phyloP scores from a whole-genome alignment of 2,113 vertebrate genomes.

The Trachemys scripta region DNA sequence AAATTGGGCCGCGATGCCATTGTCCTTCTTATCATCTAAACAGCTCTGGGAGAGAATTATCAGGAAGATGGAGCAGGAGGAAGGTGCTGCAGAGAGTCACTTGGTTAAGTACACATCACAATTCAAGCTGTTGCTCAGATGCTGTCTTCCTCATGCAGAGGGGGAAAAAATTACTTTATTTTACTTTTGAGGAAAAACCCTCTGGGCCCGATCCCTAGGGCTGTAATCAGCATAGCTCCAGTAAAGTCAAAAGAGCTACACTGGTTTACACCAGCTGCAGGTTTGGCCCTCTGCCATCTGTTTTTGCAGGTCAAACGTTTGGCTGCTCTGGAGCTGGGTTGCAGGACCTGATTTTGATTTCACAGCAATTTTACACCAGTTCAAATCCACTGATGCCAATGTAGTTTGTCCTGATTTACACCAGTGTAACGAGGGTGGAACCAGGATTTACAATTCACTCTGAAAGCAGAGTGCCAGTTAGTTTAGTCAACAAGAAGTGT shows the following conservation, averaged over 20 bases:
- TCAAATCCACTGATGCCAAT: neutral
- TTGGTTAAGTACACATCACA: neutral
- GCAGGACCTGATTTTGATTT: neutral
- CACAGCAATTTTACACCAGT: neutral
- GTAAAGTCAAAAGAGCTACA: fast-evolving
- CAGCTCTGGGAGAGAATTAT: neutral
- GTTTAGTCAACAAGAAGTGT: neutral
- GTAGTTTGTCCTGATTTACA: neutral
- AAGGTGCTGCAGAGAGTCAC: neutral
- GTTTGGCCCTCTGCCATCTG: neutral
- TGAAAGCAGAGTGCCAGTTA: neutral
- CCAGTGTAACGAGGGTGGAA: neutral
- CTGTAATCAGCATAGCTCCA: neutral
- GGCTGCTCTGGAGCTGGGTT: neutral
- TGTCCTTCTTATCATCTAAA: neutral
- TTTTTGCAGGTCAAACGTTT: neutral
- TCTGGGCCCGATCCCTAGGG: fast-evolving
- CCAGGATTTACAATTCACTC: neutral
- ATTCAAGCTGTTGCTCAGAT: too few relatives aligned
- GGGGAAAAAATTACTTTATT: neutral
- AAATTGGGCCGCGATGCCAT: too few relatives aligned
- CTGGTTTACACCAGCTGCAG: fast-evolving
- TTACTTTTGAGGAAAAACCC: neutral
- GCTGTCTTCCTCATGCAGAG: neutral
- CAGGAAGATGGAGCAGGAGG: neutral